Evolutionary conservation across 1,140 invertebrate species (phyloP), one percentile per base, ranked within the genome.

Genomic region (Tribolium castaneum): DNA sequence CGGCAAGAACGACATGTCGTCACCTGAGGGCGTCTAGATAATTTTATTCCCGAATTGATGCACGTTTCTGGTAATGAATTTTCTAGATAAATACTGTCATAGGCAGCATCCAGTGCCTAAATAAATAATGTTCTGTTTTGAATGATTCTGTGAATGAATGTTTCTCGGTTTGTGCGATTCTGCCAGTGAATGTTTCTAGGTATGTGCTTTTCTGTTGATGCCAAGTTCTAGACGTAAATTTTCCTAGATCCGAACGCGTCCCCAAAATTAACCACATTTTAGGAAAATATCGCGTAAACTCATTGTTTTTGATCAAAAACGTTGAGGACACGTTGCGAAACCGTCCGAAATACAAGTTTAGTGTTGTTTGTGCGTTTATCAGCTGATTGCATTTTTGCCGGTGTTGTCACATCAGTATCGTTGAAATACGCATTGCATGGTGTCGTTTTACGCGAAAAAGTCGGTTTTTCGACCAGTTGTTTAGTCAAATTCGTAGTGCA

Each of bases 391-490:
- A 45, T 35, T 7, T 35, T 34, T 12, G 34, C 59, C 59, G 59
- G 59, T 66, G 59, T 66, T 66, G 59, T 66, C 59, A 66, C 45
- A 30, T 66, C 30, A 35, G 34, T 34, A 13, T 12, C 14, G 59
- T 35, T 30, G 12, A 66, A 66, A 30, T 39, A 66, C 59, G 39
- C n/a, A 45, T 9, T 45, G 39, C n/a, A 66, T 66, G 59, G 30
- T 66, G 30, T 34, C 30, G 59, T 66, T 66, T 66, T 59, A 25
- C 54, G 3, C n/a, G 2, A 22, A 59, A 59, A 35, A 12, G 34
- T 35, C 6, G 25, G 25, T 66, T 66, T 66, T 30, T 39, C 12
- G 10, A 30, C 14, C n/a, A 34, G 59, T 66, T 52, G 10, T 35
- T 66, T 35, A 7, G 5, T 13, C 2, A 66, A 66, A 66, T 12